phyloP scores from a whole-genome alignment of 2,797 vertebrate species.

The Coccyzus lansbergi region DNA sequence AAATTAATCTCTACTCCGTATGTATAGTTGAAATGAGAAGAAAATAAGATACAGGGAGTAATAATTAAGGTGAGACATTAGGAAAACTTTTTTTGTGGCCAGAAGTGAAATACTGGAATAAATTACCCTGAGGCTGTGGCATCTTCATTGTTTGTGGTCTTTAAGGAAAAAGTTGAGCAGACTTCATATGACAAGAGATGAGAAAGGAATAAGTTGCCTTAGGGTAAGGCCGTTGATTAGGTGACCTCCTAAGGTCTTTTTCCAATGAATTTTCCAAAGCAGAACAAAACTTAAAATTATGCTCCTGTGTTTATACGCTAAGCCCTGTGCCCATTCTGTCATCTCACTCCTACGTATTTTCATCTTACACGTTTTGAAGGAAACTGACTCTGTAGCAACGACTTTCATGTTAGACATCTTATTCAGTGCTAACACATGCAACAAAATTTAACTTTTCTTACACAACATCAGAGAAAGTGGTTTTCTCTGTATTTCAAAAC shows the following conservation, averaged over 20 bases:
- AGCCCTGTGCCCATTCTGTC: not conserved
- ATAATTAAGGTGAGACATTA: not conserved
- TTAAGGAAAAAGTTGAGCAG: not conserved
- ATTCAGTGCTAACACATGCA: not conserved
- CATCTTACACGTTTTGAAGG: not conserved
- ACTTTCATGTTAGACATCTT: not conserved
- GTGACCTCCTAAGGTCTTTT: not conserved
- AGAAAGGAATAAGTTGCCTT: not conserved
- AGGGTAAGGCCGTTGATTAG: not conserved
- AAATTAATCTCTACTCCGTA: not conserved
- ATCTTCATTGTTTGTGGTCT: not conserved
- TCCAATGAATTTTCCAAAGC: not conserved
- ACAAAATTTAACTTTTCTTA: not conserved
- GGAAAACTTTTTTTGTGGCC: not conserved
- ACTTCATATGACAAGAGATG: not conserved
- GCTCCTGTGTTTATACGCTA: not conserved
- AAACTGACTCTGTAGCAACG: not conserved
- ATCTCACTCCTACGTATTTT: not conserved
- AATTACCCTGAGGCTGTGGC: not conserved
- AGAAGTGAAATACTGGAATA: not conserved
- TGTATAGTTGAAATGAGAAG: not conserved
- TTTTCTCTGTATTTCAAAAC: slow-evolving; percentile 38
- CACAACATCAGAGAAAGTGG: not conserved
- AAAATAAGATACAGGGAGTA: not conserved
- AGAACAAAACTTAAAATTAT: not conserved